Evolutionary conservation across 1,140 invertebrate genomes (phyloP), one percentile per base, ranked within the genome.

Genomic region (Drosophila kurseongensis): DNA sequence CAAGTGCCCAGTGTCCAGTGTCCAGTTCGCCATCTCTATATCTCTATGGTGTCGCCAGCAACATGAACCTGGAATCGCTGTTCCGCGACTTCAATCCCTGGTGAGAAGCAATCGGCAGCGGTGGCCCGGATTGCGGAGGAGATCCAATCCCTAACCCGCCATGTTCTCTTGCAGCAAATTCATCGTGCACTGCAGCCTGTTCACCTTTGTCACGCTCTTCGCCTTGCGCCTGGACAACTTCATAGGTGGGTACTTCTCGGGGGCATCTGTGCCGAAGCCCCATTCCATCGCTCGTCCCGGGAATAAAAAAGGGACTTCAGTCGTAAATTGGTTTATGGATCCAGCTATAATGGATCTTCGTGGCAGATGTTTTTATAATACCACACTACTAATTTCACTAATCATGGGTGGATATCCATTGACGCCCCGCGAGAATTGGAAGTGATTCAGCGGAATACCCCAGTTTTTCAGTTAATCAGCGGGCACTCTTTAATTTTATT

Each of bases 81-180:
- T 97, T 97, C 93, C 96, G 97, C 93, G 97, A 98, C 93, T 98
- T 98, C 92, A 98, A 98, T 95, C 97, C 97, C 67, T 97, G 97
- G 97, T 97, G 80, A 72, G 58, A 29, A 12, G 14, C 14, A 5
- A 10, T 32, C 14, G 32, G 14, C 14, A 14, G 29, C 29, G 14
- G 29, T 18, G n/a, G n/a, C 0, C 7, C 29, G 8, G 29, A 51
- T 14, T 27, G 10, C 29, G 9, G n/a, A 5, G 14, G 32, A 12
- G 29, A 6, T 16, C 8, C 27, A 54, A 8, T 38, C 35, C 35
- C 14, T 36, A 36, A 54, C 13, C 51, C 3, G 16, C 16, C 51
- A 54, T 38, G 10, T 51, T 68, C 32, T 80, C 81, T 94, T 95
- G 42, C 94, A 99, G 98, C 93, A 99, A 99, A 94, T 99, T 99